Conservation (phyloP, 2,888 invertebrate genomes). For the Bellardia pandia region DNA sequence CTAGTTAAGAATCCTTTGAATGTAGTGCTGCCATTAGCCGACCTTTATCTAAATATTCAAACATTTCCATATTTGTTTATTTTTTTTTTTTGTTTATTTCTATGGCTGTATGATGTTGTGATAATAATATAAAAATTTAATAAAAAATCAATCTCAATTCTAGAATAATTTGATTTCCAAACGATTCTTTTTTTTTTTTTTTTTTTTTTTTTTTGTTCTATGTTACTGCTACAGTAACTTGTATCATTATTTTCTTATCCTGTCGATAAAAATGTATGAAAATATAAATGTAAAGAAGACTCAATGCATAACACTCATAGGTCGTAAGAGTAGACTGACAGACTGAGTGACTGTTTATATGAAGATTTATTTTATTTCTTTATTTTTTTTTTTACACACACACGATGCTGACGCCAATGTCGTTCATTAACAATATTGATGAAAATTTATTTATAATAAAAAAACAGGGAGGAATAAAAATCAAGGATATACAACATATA, state of each 20-base stretch:
- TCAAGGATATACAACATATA: not conserved
- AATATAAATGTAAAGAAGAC: conserved; percentile 3
- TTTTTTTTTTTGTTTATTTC: conserved; percentile 3
- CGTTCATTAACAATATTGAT: conserved; percentile 69
- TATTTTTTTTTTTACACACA: conserved; percentile 6
- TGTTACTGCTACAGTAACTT: conserved; percentile 5
- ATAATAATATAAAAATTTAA: conserved; percentile 74
- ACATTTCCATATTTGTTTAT: not conserved
- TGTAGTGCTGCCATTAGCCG: not conserved
- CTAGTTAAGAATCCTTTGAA: not conserved
- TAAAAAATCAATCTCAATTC: conserved; percentile 77
- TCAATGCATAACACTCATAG: not conserved
- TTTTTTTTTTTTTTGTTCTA: conserved; percentile 11
- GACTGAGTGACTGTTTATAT: conserved; percentile 38
- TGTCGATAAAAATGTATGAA: conserved; percentile 2
- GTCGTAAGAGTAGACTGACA: conserved; percentile 23
- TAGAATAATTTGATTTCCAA: conserved; percentile 75
- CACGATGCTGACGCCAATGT: not conserved
- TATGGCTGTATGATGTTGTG: conserved; percentile 40
- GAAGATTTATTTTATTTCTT: conserved; percentile 56
- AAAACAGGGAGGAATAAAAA: not conserved
- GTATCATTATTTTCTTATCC: conserved; percentile 24
- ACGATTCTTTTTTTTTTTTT: conserved; percentile 35
- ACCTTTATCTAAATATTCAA: not conserved
- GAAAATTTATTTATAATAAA: conserved; percentile 52